Evolutionary conservation across 2,113 vertebrate species (phyloP).

Genomic region (Indicator indicator): DNA sequence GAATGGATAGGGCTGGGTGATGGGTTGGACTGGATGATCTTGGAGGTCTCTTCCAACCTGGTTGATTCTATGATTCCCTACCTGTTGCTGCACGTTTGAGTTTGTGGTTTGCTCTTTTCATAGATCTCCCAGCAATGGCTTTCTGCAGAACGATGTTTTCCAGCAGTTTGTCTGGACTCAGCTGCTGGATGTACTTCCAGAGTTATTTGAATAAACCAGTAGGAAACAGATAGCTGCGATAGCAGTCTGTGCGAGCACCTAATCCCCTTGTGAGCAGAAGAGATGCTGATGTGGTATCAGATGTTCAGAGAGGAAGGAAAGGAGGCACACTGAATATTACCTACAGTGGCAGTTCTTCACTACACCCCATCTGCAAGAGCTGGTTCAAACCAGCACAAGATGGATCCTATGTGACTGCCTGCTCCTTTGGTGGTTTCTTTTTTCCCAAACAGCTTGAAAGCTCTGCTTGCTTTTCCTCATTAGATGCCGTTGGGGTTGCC

Average conservation of each 20-base stretch:
- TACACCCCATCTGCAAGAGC: background rate
- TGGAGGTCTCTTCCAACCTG: no score
- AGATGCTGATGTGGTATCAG: background rate
- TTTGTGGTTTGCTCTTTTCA: background rate
- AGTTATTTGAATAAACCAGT: slow-evolving; percentile 41
- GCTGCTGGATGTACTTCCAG: slow-evolving; percentile 38
- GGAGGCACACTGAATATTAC: background rate
- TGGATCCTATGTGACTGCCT: background rate
- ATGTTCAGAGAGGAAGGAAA: background rate
- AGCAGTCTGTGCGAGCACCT: background rate
- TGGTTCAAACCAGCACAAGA: background rate
- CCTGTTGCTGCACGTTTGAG: fast-evolving
- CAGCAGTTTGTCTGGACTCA: background rate
- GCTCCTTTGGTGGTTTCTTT: background rate
- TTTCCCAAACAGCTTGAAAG: background rate
- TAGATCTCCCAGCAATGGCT: background rate
- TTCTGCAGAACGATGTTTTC: slow-evolving; percentile 1
- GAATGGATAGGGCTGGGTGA: no score
- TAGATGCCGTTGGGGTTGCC: background rate
- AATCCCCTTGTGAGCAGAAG: slow-evolving; percentile 7
- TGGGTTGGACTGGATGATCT: no score
- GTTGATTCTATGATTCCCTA: background rate
- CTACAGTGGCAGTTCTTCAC: background rate
- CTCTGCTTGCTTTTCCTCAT: background rate
- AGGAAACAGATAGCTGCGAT: background rate